Evolutionary conservation across 2,888 invertebrate species (phyloP), one percentile per base, ranked within the genome.

Genomic region (Calephelis perditalis): DNA sequence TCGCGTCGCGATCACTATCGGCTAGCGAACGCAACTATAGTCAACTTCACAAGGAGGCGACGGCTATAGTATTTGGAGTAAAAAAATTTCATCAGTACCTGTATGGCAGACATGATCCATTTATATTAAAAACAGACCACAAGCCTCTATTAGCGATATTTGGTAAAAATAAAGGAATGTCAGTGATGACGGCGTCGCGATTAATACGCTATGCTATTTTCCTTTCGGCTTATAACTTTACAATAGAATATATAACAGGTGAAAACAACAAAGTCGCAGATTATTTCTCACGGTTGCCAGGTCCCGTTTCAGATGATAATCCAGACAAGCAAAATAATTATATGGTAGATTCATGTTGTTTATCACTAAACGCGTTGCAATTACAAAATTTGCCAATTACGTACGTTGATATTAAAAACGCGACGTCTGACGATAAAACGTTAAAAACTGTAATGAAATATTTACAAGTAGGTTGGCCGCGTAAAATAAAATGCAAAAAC

Each of bases 61-160:
- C n/a, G n/a, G n/a, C n/a, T n/a, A n/a, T n/a, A n/a, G n/a, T n/a
- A n/a, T n/a, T n/a, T n/a, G n/a, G n/a, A n/a, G n/a, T n/a, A n/a
- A n/a, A n/a, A n/a, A n/a, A n/a, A n/a, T n/a, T n/a, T n/a, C n/a
- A n/a, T n/a, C n/a, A 63, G 35, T 62, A 62, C 36, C 49, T 62
- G 26, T 60, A 62, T 12, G 60, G 60, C 59, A 61, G 15, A 15
- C 44, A 12, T 0, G 60, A 46, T 7, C 71, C 69, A 1, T 71
- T 73, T 58, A 58, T 68, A 8, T 57, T 71, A n/a, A 61, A 70
- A 2, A 69, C 70, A 2, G 73, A 70, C 49, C 72, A 71, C 37
- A 71, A 68, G n/a, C 72, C 73, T 0, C 54, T 73, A 1, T 36
- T 71, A 4, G 62, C 70, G 8, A 73, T 73, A 54, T 73, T 73